Percentiles rank a stretch among this genome's conserved stretches.
phyloP scores from a whole-genome alignment of 92 coral and sea anemone species.

The Blastomussa wellsi region DNA sequence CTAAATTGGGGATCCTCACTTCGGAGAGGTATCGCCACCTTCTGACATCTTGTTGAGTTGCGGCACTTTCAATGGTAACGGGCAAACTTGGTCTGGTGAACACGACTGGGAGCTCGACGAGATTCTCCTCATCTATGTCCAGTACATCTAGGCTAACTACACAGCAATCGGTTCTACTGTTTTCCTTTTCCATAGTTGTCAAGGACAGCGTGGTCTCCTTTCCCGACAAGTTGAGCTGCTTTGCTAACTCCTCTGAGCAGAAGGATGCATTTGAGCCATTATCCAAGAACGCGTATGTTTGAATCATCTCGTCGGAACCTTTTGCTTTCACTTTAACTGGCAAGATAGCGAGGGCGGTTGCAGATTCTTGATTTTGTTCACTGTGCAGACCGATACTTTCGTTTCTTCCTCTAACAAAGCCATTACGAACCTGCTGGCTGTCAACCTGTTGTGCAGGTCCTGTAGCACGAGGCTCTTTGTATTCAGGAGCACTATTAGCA shows the following conservation, averaged over 20 bases:
- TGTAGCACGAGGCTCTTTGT: not conserved
- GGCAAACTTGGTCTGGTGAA: conserved; percentile 54
- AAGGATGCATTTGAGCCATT: too few relatives aligned
- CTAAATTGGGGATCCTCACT: conserved; percentile 22
- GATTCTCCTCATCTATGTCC: conserved; percentile 37
- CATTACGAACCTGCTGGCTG: conserved; percentile 20
- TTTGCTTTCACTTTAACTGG: conserved; percentile 65
- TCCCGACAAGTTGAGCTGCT: conserved; percentile 25
- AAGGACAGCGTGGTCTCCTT: conserved; percentile 40
- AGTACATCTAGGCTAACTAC: conserved; percentile 46
- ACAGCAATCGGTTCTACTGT: conserved; percentile 36
- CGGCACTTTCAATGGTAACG: conserved; percentile 45
- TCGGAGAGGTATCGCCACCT: conserved; percentile 43
- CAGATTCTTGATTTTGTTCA: not conserved
- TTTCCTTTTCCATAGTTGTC: conserved; percentile 48
- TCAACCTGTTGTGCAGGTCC: conserved; percentile 13
- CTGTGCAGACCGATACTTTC: too few relatives aligned
- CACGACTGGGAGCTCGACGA: conserved; percentile 39
- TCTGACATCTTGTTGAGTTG: conserved; percentile 36
- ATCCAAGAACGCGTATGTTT: too few relatives aligned
- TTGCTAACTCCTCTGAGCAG: too few relatives aligned
- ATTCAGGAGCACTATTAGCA: not conserved
- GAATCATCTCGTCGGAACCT: conserved; percentile 33
- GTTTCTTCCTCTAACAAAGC: conserved; percentile 20
- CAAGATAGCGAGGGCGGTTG: conserved; percentile 47